Conservation (phyloP, 2,797 vertebrate species). For the Morus bassanus region DNA sequence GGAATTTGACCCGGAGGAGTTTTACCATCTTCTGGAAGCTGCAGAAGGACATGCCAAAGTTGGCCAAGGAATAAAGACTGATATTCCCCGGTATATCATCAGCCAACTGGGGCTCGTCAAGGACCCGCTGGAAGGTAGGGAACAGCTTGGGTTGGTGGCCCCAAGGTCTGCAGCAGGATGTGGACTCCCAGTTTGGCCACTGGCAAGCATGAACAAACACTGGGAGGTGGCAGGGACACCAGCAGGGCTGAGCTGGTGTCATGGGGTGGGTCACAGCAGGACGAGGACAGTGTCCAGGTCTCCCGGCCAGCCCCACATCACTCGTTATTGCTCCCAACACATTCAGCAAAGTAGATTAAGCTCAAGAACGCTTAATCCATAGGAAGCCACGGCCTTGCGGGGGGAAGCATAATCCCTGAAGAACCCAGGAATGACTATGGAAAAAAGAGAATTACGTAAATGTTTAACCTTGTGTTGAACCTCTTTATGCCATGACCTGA, state of each 20-base stretch:
- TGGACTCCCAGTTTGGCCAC: background rate
- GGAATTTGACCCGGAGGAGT: constrained; percentile 97
- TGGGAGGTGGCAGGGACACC: background rate
- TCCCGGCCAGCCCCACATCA: background rate
- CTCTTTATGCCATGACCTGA: constrained; percentile 12
- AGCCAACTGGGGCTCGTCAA: constrained; percentile 91
- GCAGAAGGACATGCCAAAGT: constrained; percentile 95
- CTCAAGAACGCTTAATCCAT: constrained; percentile 47
- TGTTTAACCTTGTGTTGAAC: constrained; percentile 17
- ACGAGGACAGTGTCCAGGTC: background rate
- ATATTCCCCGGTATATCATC: constrained; percentile 95
- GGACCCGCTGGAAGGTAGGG: constrained; percentile 88
- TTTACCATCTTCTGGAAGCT: constrained; percentile 95
- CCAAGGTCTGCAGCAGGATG: background rate
- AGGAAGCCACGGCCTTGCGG: background rate
- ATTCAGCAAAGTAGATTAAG: constrained; percentile 55
- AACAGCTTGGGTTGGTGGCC: background rate
- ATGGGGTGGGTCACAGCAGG: background rate
- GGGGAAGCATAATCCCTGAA: constrained; percentile 16
- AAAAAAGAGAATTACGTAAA: constrained; percentile 44
- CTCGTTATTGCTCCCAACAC: background rate
- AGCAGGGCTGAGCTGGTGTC: background rate
- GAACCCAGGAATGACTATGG: background rate
- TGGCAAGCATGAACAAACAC: fast-evolving
- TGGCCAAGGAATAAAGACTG: constrained; percentile 91